Evolutionary conservation across 2,113 vertebrate species (phyloP), one percentile per base, ranked within the genome.

Genomic region (Lonchura striata): DNA sequence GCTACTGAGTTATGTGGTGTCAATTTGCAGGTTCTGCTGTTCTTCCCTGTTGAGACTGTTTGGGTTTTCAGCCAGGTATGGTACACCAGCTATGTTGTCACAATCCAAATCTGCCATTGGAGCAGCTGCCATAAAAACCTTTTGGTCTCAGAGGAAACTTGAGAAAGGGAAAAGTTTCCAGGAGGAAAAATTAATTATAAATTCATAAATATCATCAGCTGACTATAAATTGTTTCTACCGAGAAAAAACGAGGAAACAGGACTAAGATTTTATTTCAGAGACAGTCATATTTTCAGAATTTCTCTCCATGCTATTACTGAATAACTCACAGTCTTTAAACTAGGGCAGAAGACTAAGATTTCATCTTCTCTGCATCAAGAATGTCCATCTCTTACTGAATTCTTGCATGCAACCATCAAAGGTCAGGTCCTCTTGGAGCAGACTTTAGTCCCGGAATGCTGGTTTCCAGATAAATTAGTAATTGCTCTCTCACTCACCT

Each of bases 21-120:
- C 28, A 47, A 2, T 39, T 53, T 35, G 33, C 50, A 70, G 47
- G 25, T 7, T 35, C 44, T 77, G 13, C 18, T 24, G 4, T 19
- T 47, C 15, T 47, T 90, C 24, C 10, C 28, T 56, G 5, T 78
- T 63, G 35, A 66, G 20, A 15, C 12, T 23, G 1, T 27, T 49
- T 49, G 33, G 23, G 27, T 71, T 85, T 87, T 56, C 39, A 63
- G 56, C 18, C 1, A 4, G 42, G 39, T n/a, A 3, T 60, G 18
- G 7, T 49, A 9, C 0, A 0, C 20, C 52, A 31, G 56, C 14
- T 4, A 17, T 69, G 37, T 3, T 54, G 19, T 24, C n/a, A 69
- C 25, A 91, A 56, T 65, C 44, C n/a, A 65, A 31, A 17, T 52
- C 71, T 78, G 31, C 12, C 37, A 23, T 11, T 16, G 10, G 7